phyloP scores from a whole-genome alignment of 1,140 invertebrate genomes.

The Eupeodes corollae region DNA sequence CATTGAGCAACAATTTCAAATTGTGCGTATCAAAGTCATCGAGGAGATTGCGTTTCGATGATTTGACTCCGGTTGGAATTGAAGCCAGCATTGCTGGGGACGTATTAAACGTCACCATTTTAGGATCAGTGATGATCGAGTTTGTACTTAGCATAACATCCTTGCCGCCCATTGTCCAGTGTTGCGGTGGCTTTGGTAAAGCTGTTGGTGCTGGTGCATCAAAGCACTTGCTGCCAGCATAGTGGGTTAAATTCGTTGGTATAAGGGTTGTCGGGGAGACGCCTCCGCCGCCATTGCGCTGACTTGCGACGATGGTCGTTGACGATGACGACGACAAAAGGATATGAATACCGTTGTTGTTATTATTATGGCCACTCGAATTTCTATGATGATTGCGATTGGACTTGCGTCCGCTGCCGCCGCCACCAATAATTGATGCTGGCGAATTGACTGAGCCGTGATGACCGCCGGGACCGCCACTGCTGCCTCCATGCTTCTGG shows the following conservation, averaged over 20 bases:
- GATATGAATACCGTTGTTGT: not conserved
- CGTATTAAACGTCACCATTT: not conserved
- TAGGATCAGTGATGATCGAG: not conserved
- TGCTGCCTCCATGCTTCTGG: not conserved
- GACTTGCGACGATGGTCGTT: slow-evolving; percentile 4
- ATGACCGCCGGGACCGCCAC: slow-evolving; percentile 6
- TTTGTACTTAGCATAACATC: slow-evolving; percentile 6
- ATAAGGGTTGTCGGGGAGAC: slow-evolving; percentile 27
- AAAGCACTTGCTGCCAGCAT: slow-evolving; percentile 50
- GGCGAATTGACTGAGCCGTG: slow-evolving; percentile 23
- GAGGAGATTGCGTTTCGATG: slow-evolving; percentile 33
- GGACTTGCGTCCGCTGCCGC: slow-evolving; percentile 21
- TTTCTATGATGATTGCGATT: no score
- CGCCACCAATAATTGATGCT: slow-evolving; percentile 27
- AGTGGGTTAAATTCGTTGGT: slow-evolving; percentile 38
- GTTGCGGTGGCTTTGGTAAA: slow-evolving; percentile 47
- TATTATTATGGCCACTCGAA: not conserved
- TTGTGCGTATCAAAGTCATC: slow-evolving; percentile 40
- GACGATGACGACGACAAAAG: slow-evolving; percentile 1
- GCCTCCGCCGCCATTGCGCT: slow-evolving; percentile 10
- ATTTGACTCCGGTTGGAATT: slow-evolving; percentile 11
- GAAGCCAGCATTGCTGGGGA: not conserved
- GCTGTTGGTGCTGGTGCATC: slow-evolving; percentile 49
- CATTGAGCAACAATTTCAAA: slow-evolving; percentile 41
- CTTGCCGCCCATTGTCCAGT: slow-evolving; percentile 40